Conservation (phyloP, 2,888 invertebrate species). For the Idaea aversata region DNA sequence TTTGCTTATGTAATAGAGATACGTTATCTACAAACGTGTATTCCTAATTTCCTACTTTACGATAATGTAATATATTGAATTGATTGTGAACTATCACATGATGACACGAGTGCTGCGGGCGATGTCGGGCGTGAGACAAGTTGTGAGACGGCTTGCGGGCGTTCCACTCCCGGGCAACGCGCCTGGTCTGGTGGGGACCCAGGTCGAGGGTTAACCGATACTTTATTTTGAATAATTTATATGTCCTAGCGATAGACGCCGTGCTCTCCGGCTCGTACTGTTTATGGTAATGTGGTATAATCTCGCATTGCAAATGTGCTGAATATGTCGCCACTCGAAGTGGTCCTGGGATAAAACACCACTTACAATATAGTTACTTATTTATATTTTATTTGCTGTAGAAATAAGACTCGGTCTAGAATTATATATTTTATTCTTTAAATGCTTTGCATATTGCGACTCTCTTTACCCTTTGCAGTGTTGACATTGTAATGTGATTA, state of each 20-base stretch:
- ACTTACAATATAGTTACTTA: conserved; percentile 51
- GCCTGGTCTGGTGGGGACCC: conserved; percentile 39
- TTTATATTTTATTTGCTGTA: conserved; percentile 33
- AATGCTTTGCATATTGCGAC: conserved; percentile 28
- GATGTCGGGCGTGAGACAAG: conserved; percentile 25
- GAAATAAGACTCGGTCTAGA: conserved; percentile 51
- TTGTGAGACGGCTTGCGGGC: conserved; percentile 18
- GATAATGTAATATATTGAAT: conserved; percentile 15
- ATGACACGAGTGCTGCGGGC: conserved; percentile 27
- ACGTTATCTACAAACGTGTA: too few species aligned
- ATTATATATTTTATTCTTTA: conserved; percentile 49
- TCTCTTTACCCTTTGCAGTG: conserved; percentile 13
- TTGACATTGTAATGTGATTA: conserved; percentile 25
- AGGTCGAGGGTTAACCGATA: conserved; percentile 78
- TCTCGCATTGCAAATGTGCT: conserved; percentile 79
- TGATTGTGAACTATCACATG: conserved; percentile 19
- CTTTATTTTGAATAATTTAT: conserved; percentile 81
- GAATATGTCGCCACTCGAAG: conserved; percentile 74
- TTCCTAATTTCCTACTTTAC: background rate
- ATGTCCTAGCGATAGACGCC: conserved; percentile 78
- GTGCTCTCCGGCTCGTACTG: conserved; percentile 76
- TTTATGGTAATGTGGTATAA: conserved; percentile 78
- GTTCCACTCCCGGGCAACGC: conserved; percentile 37
- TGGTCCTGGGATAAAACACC: conserved; percentile 62
- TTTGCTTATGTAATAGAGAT: too few species aligned